Evolutionary conservation across 2,888 invertebrate genomes (phyloP), one percentile per base, ranked within the genome.

Genomic region (Stenoptilia bipunctidactyla): DNA sequence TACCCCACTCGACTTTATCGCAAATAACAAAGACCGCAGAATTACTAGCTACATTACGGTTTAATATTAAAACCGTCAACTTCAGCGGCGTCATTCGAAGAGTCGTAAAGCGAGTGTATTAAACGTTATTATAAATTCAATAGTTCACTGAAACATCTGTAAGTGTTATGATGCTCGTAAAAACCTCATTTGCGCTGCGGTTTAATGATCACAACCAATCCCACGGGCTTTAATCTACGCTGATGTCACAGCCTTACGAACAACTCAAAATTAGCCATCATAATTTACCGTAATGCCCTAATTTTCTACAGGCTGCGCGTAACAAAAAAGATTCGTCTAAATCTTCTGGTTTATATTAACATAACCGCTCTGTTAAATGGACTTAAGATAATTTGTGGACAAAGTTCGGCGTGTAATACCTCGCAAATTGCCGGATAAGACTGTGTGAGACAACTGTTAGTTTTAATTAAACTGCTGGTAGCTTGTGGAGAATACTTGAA

Each of bases 401-500:
- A 58, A 80, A 82, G 74, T 83, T 83, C 64, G 74, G 71, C 75
- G 73, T 74, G 76, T 82, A 79, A 82, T 82, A 76, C 79, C 76
- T 80, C 77, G 79, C 82, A 83, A 83, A 83, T 83, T 83, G 80
- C 76, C 67, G 80, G 77, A 77, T 79, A 77, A 80, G 79, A 80
- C 82, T 76, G 82, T 77, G 80, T 75, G 79, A 79, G 82, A 80
- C 80, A 82, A 82, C 82, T 82, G 82, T 80, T 83, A 82, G 82
- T 82, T 83, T 83, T 82, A 82, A 83, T 83, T 83, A 80, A 83
- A 82, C 79, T 72, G 76, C 76, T 75, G 80, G 72, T 79, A 67
- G 68, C 65, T 75, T 72, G 75, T 70, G 68, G 73, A 70, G 67
- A 74, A 65, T 68, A 68, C 68, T 72, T 60, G 65, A 69, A 80